phyloP scores from a whole-genome alignment of 2,888 invertebrate genomes.

The Gasteruption jaculator region DNA sequence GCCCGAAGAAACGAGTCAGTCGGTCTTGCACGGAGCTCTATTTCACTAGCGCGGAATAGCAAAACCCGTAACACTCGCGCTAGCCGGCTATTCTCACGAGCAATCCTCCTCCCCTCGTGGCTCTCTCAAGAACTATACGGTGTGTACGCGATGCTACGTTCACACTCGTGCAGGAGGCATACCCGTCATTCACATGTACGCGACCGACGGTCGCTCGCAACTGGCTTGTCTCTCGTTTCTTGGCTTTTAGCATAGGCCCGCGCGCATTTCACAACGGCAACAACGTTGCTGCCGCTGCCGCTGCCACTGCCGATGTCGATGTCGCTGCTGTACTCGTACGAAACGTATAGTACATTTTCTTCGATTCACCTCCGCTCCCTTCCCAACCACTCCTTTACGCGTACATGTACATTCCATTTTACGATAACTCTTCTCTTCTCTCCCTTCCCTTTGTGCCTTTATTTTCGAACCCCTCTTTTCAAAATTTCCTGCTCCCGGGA shows the following conservation, averaged over 20 bases:
- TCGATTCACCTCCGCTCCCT: background rate
- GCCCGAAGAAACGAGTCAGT: slow-evolving; percentile 47
- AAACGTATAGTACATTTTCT: too few relatives aligned
- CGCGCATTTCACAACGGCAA: slow-evolving; percentile 8
- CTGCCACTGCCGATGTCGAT: slow-evolving; percentile 15
- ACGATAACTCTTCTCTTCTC: background rate
- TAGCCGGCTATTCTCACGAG: slow-evolving; percentile 46
- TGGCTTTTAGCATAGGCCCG: slow-evolving; percentile 9
- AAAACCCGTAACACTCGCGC: slow-evolving; percentile 43
- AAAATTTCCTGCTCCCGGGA: background rate
- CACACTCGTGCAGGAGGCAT: slow-evolving; percentile 14
- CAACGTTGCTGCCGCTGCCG: slow-evolving; percentile 14
- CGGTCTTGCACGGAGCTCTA: slow-evolving; percentile 44
- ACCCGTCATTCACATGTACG: slow-evolving; percentile 7
- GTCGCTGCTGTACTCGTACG: too few relatives aligned
- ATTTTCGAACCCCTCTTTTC: background rate
- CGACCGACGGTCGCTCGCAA: slow-evolving; percentile 5
- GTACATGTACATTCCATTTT: background rate
- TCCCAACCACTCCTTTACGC: background rate
- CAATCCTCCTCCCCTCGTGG: slow-evolving; percentile 45
- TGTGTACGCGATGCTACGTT: slow-evolving; percentile 18
- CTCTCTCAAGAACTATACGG: slow-evolving; percentile 10
- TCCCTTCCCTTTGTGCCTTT: background rate
- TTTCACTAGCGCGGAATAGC: slow-evolving; percentile 49
- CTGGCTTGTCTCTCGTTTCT: slow-evolving; percentile 10